Conservation (phyloP, 92 coral and sea anemone genomes). For the Heliopora coerulea region DNA sequence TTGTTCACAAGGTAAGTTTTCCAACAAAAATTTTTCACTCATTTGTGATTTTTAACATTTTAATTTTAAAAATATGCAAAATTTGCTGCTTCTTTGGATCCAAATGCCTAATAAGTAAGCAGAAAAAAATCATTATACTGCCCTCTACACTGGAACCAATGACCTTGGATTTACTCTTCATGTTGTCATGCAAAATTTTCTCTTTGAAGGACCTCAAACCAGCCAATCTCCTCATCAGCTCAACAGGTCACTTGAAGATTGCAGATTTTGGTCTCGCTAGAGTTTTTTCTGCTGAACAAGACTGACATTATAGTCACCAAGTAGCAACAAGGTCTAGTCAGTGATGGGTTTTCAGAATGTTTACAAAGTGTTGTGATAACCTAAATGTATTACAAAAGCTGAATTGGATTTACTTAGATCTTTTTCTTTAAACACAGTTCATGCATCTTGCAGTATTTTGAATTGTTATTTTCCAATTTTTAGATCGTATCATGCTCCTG, state of each 20-base stretch:
- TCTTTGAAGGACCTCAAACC: slow-evolving; percentile 90
- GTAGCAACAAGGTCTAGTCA: slow-evolving; percentile 86
- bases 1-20: slow-evolving; percentile 84
- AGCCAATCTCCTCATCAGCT: slow-evolving; percentile 91
- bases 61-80: no score
- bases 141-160: no score
- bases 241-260: slow-evolving; percentile 94
- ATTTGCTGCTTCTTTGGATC: no score
- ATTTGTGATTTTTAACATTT: no score
- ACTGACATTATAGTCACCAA: slow-evolving; percentile 88
- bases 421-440: neutral
- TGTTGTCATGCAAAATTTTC: no score
- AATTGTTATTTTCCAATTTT: neutral
- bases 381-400: neutral
- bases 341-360: neutral
- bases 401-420: neutral
- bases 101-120: no score
- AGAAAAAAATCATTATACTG: no score
- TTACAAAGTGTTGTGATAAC: neutral
- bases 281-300: slow-evolving; percentile 78
- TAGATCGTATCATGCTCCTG: slow-evolving; percentile 99
- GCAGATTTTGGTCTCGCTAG: slow-evolving; percentile 99
- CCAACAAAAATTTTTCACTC: no score
- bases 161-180: no score
- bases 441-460: neutral